phyloP scores from a whole-genome alignment of 2,113 vertebrate genomes.

The Scytalopus superciliaris region DNA sequence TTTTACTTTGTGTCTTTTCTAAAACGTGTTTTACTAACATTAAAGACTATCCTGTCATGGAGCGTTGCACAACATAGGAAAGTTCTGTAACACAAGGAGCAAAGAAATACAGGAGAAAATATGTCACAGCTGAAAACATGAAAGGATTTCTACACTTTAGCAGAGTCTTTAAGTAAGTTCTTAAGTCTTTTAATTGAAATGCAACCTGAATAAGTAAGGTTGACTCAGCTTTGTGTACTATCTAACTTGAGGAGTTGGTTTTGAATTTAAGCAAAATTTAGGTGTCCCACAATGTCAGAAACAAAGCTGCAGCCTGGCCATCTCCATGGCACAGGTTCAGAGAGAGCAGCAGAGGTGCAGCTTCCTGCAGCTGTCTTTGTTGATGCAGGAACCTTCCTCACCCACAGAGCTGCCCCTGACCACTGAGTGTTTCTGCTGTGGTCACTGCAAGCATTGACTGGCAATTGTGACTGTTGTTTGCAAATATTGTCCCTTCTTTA shows the following conservation, averaged over 20 bases:
- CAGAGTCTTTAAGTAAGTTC: not conserved
- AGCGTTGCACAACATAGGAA: not conserved
- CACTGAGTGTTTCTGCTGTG: not conserved
- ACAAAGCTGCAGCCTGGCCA: not conserved
- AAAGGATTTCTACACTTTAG: not conserved
- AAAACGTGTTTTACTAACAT: not conserved
- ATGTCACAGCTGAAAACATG: not conserved
- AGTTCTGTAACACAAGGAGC: not conserved
- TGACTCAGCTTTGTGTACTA: not conserved
- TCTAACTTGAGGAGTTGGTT: not conserved
- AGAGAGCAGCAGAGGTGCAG: not conserved
- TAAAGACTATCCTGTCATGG: not conserved
- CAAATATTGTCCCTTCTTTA: not conserved
- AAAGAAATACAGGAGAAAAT: not conserved
- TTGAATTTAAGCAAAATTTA: not conserved
- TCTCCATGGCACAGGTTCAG: not conserved
- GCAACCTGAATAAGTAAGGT: not conserved
- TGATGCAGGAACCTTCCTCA: not conserved
- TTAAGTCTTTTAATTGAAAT: not conserved
- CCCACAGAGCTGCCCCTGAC: not conserved
- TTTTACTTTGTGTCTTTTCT: not conserved
- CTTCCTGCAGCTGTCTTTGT: rapidly evolving
- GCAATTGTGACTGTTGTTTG: not conserved
- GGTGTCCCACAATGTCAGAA: not conserved
- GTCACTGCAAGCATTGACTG: not conserved